Evolutionary conservation across 1,140 invertebrate species (phyloP).

Genomic region (Paraescarpia echinospica): DNA sequence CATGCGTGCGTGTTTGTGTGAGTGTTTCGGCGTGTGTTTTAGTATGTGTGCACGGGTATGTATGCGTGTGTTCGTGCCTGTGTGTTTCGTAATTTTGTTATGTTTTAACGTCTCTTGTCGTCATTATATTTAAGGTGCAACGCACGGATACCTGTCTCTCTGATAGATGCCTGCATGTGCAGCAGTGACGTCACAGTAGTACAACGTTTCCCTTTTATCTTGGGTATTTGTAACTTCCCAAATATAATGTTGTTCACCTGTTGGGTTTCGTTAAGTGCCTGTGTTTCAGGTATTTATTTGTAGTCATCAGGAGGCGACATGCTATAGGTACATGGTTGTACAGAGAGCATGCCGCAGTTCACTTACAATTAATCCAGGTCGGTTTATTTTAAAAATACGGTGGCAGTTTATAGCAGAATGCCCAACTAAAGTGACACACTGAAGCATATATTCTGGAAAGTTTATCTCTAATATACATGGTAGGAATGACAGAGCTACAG

Average conservation of each 20-base stretch:
- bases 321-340: not conserved
- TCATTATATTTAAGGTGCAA: not conserved
- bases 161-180: not conserved
- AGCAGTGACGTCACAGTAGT: not conserved
- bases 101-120: not conserved
- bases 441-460: no score
- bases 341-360: not conserved
- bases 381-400: not conserved
- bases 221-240: not conserved
- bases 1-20: no score
- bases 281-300: not conserved
- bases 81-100: not conserved
- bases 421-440: no score
- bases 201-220: not conserved
- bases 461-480: no score
- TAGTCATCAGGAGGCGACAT: no score
- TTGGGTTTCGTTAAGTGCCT: not conserved
- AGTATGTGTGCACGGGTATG: not conserved
- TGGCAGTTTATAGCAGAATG: not conserved
- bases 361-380: not conserved
- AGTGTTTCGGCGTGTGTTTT: not conserved
- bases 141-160: not conserved
- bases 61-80: not conserved
- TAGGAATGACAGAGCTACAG: no score
- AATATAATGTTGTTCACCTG: constrained; percentile 1